Base-by-base conservation (phyloP, 2,888 invertebrate genomes). In the Drosophila differens region DNA sequence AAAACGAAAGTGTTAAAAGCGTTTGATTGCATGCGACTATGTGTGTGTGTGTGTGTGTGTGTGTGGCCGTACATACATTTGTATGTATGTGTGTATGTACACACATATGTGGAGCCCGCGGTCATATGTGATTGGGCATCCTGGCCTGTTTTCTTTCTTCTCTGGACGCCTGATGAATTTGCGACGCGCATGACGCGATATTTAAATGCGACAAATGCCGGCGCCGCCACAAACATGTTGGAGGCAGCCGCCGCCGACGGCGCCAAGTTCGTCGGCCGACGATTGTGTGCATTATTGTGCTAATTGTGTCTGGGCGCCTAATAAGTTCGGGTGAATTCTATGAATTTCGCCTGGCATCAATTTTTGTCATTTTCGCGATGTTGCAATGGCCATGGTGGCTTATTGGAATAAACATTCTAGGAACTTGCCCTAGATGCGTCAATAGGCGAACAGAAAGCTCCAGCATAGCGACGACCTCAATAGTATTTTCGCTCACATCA, bases 141-240 rank as follows among this genome's bases (percentile, higher is more conserved):
- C 70, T 72, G 68, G 62, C 53, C 70, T 74, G 70, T 71, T 62
- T 67, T 66, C 74, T 0, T 33, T 54, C 39, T 44, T 35, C 73
- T 68, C 80, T 93, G 92, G 25, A 64, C 68, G 88, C 93, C 92
- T 91, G 77, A 77, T 92, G 72, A 72, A 89, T 90, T 91, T 86
- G 92, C 92, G 92, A 93, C 93, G 93, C 92, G 92, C 90, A 92
- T 93, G 93, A 93, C 93, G 93, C 93, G 92, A 89, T 81, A 71
- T 71, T 73, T 70, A 69, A 63, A 75, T 67, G 67, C 71, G 25
- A 47, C 47, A 25, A 25, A 47, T 47, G 47, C 22, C 25, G 47
- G 28, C 25, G 28, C 9, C 47, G 80, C 63, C 71, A 62, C 80
- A 69, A 91, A 88, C 79, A 85, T 87, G 85, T 80, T 90, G 85